These are phyloP conservation scores for Siderastrea siderea DNA, from an alignment of 92 coral and sea anemone species.

Conservation along the genomic window DNA sequence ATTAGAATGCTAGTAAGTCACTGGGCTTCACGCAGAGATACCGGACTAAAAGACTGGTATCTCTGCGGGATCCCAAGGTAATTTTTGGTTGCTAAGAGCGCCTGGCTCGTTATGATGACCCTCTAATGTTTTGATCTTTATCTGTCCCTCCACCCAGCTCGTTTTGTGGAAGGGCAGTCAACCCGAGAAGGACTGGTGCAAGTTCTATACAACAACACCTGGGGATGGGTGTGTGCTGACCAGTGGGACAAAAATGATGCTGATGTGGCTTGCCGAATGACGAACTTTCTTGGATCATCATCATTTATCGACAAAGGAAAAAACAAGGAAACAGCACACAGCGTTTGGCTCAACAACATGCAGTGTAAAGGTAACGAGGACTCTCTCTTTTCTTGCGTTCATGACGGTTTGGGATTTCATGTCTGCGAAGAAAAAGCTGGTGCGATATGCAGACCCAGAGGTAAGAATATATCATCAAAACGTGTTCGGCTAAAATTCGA, in stretches of 20 bases:
- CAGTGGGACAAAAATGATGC: too few relatives aligned
- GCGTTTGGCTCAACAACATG: not conserved
- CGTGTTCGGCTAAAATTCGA: not conserved
- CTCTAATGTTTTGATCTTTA: not conserved
- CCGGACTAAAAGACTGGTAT: too few relatives aligned
- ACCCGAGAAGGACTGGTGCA: not conserved
- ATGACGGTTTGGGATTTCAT: constrained; percentile 12
- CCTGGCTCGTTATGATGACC: not conserved
- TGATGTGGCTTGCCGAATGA: too few relatives aligned
- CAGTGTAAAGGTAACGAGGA: constrained; percentile 7
- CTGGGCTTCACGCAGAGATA: too few relatives aligned
- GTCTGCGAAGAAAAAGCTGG: constrained; percentile 14
- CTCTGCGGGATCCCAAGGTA: too few relatives aligned
- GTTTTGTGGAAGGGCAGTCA: not conserved
- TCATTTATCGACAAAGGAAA: not conserved
- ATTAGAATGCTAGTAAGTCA: too few relatives aligned
- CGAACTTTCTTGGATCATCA: not conserved
- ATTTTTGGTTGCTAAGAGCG: too few relatives aligned
- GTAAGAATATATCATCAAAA: not conserved
- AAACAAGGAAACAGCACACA: not conserved
- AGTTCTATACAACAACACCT: too few relatives aligned
- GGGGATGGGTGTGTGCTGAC: too few relatives aligned
- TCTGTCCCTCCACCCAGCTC: not conserved
- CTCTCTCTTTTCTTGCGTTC: constrained; percentile 39
- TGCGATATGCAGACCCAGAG: constrained; percentile 22